A percentile compares a stretch with the other conserved stretches of the same genome.
phyloP scores from a whole-genome alignment of 2,797 vertebrate genomes.

The Eidolon dupreanum region DNA sequence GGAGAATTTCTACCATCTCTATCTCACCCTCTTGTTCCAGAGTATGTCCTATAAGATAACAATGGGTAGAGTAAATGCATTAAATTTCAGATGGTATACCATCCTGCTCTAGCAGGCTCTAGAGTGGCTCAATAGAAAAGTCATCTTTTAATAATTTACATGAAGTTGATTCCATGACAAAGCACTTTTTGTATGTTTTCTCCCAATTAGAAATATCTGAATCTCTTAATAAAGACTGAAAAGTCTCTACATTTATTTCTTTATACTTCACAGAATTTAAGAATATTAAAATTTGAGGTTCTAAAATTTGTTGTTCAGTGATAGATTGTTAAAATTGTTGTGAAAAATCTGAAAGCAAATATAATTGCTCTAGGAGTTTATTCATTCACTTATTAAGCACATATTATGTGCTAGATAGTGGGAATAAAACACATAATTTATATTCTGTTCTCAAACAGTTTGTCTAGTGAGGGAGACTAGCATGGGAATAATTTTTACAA shows the following conservation, averaged over 20 bases:
- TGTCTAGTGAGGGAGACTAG: not conserved
- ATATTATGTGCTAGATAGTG: not conserved
- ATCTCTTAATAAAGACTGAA: not conserved
- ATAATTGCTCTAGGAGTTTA: not conserved
- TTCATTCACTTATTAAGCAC: not conserved
- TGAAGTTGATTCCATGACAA: not conserved
- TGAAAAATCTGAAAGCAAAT: not conserved
- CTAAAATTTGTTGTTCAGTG: not conserved
- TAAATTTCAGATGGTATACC: not conserved
- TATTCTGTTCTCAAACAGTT: not conserved
- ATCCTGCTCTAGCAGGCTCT: not conserved
- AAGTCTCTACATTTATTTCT: not conserved
- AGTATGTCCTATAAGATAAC: not conserved
- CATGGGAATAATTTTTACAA: not conserved
- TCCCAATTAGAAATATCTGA: not conserved
- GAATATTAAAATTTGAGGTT: constrained; percentile 14
- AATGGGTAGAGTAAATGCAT: not conserved
- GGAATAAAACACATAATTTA: not conserved
- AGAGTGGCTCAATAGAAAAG: not conserved
- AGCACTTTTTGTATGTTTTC: not conserved
- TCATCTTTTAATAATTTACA: not conserved
- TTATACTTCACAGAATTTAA: not conserved
- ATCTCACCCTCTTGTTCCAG: not conserved
- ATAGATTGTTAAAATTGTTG: not conserved
- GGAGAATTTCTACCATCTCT: not conserved